These are phyloP conservation scores for Sepioteuthis lessoniana DNA, from an alignment of 2,888 invertebrate genomes.

Conservation along the genomic window DNA sequence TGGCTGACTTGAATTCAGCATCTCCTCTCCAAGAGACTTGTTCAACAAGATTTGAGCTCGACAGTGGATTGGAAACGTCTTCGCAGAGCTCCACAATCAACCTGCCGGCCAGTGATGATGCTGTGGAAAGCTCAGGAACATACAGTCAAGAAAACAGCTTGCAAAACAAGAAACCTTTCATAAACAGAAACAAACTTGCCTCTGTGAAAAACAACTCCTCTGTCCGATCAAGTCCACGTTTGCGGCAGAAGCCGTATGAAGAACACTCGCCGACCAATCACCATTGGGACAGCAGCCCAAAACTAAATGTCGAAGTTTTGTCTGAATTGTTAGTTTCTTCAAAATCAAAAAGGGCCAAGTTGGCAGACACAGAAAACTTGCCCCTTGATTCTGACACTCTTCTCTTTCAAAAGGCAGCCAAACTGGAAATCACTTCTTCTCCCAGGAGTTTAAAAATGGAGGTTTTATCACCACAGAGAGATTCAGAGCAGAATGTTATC, in stretches of 20 bases:
- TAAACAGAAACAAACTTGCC: not conserved
- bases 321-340: slow-evolving; percentile 35
- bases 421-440: not conserved
- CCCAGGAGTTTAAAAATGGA: slow-evolving; percentile 34
- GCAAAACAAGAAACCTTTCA: not conserved
- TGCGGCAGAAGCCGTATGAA: slow-evolving; percentile 43
- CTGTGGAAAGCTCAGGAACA: not conserved
- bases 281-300: not conserved
- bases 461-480: slow-evolving; percentile 25
- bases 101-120: slow-evolving; percentile 20
- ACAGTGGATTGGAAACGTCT: not conserved
- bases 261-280: not conserved
- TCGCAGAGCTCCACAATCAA: slow-evolving; percentile 24
- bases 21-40: not conserved
- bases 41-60: not conserved
- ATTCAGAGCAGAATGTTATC: not conserved
- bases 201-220: not conserved
- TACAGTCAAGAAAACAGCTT: not conserved
- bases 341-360: not conserved
- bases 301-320: not conserved
- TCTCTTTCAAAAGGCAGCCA: slow-evolving; percentile 1
- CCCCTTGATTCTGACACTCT: not conserved
- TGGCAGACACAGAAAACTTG: slow-evolving; percentile 36
- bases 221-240: slow-evolving; percentile 50
- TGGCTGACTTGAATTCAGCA: not conserved